Evolutionary conservation across 2,797 vertebrate species (phyloP), one percentile per base, ranked within the genome.

Genomic region (Okamejei kenojei): DNA sequence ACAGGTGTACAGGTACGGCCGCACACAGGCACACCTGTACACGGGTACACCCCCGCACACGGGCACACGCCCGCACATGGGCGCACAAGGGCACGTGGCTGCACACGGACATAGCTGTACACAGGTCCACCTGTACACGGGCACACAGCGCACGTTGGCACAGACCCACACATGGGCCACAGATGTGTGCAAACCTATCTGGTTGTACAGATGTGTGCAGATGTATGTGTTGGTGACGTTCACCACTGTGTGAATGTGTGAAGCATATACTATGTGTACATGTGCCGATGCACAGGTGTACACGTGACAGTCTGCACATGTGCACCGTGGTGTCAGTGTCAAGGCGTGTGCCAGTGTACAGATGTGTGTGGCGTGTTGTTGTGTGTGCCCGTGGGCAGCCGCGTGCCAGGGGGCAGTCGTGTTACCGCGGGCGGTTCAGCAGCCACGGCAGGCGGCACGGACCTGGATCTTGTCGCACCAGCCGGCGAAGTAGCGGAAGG

Each of bases 401-500:
- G 21, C 23, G 13, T 82, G 54, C 1, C 7, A 8, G 45, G 1
- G 45, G 45, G 45, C 45, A 2, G 45, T 2, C 0, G 65, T 19
- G 1, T 73, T 73, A 58, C 29, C 11, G 11, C 1, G 29, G 23
- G 26, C 8, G 1, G 29, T 63, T 88, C n/a, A 32, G 84, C 61
- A 19, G 63, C 7, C 7, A 1, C 6, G 29, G 82, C 17, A 7
- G 1, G 17, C 11, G 7, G 3, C 0, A 65, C 95, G 94, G 77
- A 98, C 98, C 96, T 98, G 97, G 94, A 98, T 98, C 95, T 98
- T 98, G 95, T 98, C 98, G 29, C 98, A 98, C 98, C 98, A 98
- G 94, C 98, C 98, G 1, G 98, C 97, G 8, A 98, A 98, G 95
- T 98, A 98, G 93, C 97, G 96, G 95, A 98, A 98, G 13, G 97